Evolutionary conservation across 2,888 invertebrate species (phyloP).

Genomic region (Drosophila suboccidentalis): DNA sequence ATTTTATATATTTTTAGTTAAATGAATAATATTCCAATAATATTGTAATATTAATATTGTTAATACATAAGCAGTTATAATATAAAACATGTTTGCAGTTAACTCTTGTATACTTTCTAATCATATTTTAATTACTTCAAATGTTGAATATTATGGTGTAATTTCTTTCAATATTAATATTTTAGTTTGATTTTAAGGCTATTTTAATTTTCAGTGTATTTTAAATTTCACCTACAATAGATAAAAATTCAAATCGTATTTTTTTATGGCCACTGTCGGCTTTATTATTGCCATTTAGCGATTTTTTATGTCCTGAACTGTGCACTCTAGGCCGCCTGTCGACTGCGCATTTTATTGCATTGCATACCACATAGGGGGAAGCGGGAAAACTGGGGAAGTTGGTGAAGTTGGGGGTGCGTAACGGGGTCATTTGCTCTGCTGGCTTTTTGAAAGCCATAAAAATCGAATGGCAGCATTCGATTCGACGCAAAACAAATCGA

Average conservation of each 20-base stretch:
- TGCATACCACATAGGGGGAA: conserved; percentile 35
- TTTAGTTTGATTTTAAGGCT: neutral
- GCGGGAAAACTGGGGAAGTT: no score
- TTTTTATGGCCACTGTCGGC: conserved; percentile 63
- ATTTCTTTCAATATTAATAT: neutral
- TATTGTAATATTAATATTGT: no score
- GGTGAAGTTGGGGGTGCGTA: conserved; percentile 12
- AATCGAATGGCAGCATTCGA: conserved; percentile 70
- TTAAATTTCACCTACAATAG: conserved; percentile 32
- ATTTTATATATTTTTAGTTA: no score
- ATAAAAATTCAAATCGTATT: conserved; percentile 50
- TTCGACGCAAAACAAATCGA: conserved; percentile 72
- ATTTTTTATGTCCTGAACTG: conserved; percentile 70
- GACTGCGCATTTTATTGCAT: conserved; percentile 72
- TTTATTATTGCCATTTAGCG: conserved; percentile 82
- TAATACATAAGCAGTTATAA: no score
- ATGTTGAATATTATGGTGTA: neutral
- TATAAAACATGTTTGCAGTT: no score
- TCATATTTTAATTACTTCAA: no score
- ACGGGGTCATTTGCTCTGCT: conserved; percentile 72
- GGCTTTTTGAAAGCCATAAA: conserved; percentile 77
- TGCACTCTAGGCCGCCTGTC: conserved; percentile 55
- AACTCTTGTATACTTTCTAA: no score
- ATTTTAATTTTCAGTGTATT: conserved; percentile 18
- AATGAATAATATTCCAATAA: no score